These are phyloP conservation scores for Anas acuta DNA, from an alignment of 2,797 vertebrate genomes.

Conservation along the genomic window DNA sequence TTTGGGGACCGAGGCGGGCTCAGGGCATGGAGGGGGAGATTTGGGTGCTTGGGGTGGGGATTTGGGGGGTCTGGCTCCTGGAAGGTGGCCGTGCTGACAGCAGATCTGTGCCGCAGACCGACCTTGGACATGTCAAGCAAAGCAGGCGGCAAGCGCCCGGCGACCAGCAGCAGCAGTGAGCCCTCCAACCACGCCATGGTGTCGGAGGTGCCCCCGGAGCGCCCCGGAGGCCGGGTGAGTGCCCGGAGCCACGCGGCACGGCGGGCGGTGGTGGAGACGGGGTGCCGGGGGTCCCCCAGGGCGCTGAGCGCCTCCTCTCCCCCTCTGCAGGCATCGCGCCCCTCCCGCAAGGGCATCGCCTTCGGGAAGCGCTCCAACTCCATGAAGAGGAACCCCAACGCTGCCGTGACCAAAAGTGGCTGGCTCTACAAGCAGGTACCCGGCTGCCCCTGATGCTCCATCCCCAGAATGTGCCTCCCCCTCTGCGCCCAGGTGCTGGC, in stretches of 20 bases:
- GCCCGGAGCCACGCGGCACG: accelerated
- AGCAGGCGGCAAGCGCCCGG: conserved; percentile 76
- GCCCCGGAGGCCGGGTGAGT: conserved; percentile 84
- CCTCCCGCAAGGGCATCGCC: conserved; percentile 86
- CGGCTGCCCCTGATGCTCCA: accelerated
- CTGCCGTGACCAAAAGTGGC: conserved; percentile 86
- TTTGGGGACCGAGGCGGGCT: accelerated
- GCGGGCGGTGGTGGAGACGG: accelerated
- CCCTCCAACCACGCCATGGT: conserved; percentile 86
- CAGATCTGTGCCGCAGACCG: conserved; percentile 63
- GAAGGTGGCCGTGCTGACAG: accelerated
- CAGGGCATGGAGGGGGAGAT: accelerated
- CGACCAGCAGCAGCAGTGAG: conserved; percentile 73
- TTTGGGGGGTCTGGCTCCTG: background rate
- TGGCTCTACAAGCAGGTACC: conserved; percentile 95
- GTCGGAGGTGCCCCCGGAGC: conserved; percentile 83
- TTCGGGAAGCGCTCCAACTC: conserved; percentile 97
- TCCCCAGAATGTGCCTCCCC: background rate
- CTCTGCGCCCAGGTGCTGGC: background rate
- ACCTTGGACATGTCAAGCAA: conserved; percentile 90
- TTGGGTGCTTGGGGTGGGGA: background rate
- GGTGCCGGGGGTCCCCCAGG: accelerated
- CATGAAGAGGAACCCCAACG: conserved; percentile 92
- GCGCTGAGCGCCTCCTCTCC: background rate
- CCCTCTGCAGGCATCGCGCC: conserved; percentile 77